These are phyloP conservation scores for Lamellibrachia luymesi DNA, from an alignment of 1,140 invertebrate species.

Conservation along the genomic window DNA sequence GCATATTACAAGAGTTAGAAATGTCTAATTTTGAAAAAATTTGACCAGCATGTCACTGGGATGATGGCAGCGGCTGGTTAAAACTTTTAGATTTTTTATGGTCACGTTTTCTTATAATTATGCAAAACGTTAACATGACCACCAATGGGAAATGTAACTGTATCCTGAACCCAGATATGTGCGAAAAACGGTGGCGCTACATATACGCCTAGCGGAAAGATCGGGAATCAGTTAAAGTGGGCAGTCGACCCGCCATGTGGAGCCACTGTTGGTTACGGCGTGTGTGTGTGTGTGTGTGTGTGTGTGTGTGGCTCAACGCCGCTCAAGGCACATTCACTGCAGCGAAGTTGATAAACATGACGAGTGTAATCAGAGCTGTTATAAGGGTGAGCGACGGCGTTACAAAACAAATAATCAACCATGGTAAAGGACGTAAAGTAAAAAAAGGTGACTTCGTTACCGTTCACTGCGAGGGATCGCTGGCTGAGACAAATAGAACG, in stretches of 20 bases:
- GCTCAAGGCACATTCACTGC: background rate
- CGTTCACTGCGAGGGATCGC: conserved; percentile 11
- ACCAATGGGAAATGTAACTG: too few relatives aligned
- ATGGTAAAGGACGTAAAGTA: background rate
- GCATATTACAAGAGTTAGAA: too few relatives aligned
- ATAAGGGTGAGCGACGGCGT: conserved; percentile 17
- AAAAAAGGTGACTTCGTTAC: conserved; percentile 15
- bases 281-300: background rate
- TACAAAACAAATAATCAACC: conserved; percentile 9
- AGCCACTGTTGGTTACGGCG: background rate
- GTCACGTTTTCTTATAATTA: too few relatives aligned
- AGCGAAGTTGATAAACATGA: background rate
- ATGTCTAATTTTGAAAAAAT: too few relatives aligned
- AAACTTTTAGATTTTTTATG: too few relatives aligned
- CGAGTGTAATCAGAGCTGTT: background rate
- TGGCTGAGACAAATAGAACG: conserved; percentile 13
- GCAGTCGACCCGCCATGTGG: background rate
- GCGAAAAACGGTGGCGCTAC: too few relatives aligned
- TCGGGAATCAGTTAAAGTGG: background rate
- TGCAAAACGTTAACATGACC: too few relatives aligned
- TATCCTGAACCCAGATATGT: too few relatives aligned
- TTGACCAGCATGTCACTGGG: too few relatives aligned
- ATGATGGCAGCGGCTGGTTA: too few relatives aligned
- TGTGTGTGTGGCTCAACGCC: background rate
- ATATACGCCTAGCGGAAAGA: background rate